These are phyloP conservation scores for Periophthalmus magnuspinnatus DNA, from an alignment of 2,797 vertebrate genomes.

Conservation along the genomic window DNA sequence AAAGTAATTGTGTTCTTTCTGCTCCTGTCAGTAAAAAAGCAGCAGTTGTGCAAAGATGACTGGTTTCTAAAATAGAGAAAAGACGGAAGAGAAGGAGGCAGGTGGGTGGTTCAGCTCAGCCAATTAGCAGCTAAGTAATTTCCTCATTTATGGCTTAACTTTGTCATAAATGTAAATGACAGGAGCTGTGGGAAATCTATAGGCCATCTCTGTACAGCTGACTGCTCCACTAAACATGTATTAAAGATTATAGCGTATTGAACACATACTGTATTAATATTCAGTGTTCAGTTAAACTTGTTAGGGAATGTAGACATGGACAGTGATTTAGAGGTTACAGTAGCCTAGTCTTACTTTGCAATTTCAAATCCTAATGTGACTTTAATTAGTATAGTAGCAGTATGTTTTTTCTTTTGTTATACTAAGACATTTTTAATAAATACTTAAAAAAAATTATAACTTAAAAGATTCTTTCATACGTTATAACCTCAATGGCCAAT, in stretches of 20 bases:
- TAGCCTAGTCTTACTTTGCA: no score
- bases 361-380: no score
- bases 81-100: slow-evolving; percentile 33
- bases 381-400: no score
- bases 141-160: slow-evolving; percentile 59
- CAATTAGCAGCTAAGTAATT: slow-evolving; percentile 50
- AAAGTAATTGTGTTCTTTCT: slow-evolving; percentile 4
- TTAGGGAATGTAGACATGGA: neutral
- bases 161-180: slow-evolving; percentile 49
- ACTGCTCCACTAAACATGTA: neutral
- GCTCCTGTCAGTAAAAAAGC: slow-evolving; percentile 10
- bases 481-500: neutral
- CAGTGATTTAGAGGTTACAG: no score
- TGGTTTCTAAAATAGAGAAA: slow-evolving; percentile 7
- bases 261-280: neutral
- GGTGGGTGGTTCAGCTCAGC: slow-evolving; percentile 39
- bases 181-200: slow-evolving; percentile 16
- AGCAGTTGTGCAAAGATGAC: slow-evolving; percentile 10
- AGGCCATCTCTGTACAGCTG: slow-evolving; percentile 7
- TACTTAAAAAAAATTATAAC: neutral
- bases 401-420: neutral
- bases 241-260: neutral
- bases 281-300: neutral
- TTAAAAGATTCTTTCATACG: neutral
- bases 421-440: neutral